These are phyloP conservation scores for Rugalucina vietnamica DNA, from an alignment of 2,888 invertebrate genomes.

Conservation along the genomic window DNA sequence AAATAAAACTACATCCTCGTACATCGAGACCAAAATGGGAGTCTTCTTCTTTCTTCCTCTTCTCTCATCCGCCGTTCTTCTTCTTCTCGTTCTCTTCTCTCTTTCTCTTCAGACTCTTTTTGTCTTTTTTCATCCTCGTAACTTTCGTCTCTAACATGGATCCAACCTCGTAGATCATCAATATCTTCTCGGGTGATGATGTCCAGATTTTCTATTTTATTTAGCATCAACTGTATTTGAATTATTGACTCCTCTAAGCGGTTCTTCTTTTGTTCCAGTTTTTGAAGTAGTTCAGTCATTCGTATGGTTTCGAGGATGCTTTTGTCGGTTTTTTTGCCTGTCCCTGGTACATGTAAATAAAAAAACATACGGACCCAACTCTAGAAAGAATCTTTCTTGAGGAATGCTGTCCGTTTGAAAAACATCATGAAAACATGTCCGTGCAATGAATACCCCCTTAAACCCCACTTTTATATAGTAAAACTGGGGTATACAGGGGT, in stretches of 20 bases:
- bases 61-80: not conserved
- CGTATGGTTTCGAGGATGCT: too few species aligned
- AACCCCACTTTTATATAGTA: too few species aligned
- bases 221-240: not conserved
- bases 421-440: too few species aligned
- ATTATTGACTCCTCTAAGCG: not conserved
- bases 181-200: not conserved
- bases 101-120: not conserved
- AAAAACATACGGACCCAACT: too few species aligned
- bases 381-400: too few species aligned
- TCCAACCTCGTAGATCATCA: conserved; percentile 29
- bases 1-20: too few species aligned
- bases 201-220: not conserved
- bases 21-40: too few species aligned
- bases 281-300: not conserved
- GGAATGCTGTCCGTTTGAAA: too few species aligned
- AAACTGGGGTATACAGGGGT: too few species aligned
- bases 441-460: too few species aligned
- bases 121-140: conserved; percentile 21
- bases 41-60: not conserved
- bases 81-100: not conserved
- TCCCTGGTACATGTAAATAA: too few species aligned
- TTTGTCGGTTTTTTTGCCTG: too few species aligned
- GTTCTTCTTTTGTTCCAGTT: not conserved
- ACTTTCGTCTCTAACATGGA: conserved; percentile 28